Conservation (phyloP, 2,888 invertebrate genomes). For the Poecilus cupreus region DNA sequence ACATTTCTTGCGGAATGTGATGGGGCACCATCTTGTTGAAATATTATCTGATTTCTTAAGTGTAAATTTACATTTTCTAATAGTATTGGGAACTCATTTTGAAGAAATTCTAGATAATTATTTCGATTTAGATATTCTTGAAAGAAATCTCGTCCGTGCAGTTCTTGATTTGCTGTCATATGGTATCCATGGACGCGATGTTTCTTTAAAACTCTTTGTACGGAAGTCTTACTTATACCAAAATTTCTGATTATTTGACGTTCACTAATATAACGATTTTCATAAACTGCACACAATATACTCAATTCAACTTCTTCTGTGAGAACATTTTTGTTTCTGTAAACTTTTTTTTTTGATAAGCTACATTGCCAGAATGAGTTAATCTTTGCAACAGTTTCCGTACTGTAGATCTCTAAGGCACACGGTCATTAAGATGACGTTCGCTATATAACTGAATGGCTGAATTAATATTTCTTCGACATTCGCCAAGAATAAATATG, state of each 20-base stretch:
- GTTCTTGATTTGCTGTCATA: not conserved
- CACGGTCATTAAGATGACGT: not conserved
- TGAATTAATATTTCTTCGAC: not conserved
- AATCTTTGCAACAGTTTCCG: not conserved
- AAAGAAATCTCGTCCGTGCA: not conserved
- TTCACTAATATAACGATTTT: too few species aligned
- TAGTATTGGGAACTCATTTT: not conserved
- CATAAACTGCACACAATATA: not conserved
- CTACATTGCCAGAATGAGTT: not conserved
- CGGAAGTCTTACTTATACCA: not conserved
- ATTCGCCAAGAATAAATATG: too few species aligned
- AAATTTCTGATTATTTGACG: not conserved
- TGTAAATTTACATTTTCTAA: slow-evolving; percentile 7
- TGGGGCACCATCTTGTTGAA: not conserved
- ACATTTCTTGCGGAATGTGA: not conserved
- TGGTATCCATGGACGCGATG: not conserved
- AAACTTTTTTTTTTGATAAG: not conserved
- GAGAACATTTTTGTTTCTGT: too few species aligned
- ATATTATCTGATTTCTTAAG: not conserved
- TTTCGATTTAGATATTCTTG: too few species aligned
- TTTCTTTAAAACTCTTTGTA: not conserved
- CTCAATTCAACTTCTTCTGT: not conserved
- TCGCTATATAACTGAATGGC: not conserved
- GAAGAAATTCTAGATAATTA: not conserved
- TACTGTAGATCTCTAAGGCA: not conserved